Evolutionary conservation across 2,797 vertebrate genomes (phyloP).

Genomic region (Oophaga sylvatica): DNA sequence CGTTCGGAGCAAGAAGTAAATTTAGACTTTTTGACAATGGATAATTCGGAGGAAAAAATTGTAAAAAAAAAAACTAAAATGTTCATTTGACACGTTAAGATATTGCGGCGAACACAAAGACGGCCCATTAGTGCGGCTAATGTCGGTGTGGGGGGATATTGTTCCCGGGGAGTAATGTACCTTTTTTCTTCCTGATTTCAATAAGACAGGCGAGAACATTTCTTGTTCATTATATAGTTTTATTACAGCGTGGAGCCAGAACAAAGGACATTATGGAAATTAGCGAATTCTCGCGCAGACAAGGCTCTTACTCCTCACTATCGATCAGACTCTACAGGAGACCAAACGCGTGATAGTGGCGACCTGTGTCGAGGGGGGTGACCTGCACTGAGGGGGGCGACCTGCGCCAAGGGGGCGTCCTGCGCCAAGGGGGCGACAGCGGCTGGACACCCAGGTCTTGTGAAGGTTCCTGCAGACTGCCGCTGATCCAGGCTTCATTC

Average conservation of each 20-base stretch:
- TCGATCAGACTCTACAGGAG: constrained; percentile 23
- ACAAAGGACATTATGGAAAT: constrained; percentile 61
- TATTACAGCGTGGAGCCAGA: constrained; percentile 34
- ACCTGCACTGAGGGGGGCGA: too few relatives aligned
- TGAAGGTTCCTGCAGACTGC: too few relatives aligned
- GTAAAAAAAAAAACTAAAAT: background rate
- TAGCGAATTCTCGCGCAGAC: constrained; percentile 42
- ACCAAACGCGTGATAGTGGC: background rate
- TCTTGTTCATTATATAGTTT: constrained; percentile 39
- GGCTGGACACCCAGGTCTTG: too few relatives aligned
- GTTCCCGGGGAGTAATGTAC: constrained; percentile 32
- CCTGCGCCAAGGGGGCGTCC: background rate
- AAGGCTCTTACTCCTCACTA: constrained; percentile 43
- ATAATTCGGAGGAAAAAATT: constrained; percentile 17
- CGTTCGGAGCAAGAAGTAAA: constrained; percentile 44
- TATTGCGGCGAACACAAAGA: constrained; percentile 42
- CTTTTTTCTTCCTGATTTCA: constrained; percentile 54
- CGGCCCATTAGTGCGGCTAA: constrained; percentile 44
- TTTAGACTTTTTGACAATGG: constrained; percentile 51
- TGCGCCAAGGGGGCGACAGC: too few relatives aligned
- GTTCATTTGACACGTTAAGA: constrained; percentile 54
- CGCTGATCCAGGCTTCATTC: too few relatives aligned
- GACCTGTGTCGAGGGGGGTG: background rate
- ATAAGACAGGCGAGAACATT: constrained; percentile 30
- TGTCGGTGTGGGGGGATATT: constrained; percentile 38